Evolutionary conservation across 2,113 vertebrate genomes (phyloP), one percentile per base, ranked within the genome.

Genomic region (Aepyceros melampus): DNA sequence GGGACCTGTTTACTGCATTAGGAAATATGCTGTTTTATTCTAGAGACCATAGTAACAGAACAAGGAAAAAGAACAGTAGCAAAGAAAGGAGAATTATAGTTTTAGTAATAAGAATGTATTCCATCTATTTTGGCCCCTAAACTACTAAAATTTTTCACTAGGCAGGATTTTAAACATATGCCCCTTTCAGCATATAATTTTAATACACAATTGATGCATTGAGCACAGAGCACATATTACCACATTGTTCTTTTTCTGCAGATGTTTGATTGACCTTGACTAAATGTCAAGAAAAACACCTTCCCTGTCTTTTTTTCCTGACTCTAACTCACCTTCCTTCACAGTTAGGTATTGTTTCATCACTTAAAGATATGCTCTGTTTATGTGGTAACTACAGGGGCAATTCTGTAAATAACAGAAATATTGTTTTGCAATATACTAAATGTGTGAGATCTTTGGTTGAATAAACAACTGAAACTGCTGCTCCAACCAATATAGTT

Each of bases 251-350:
- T 98, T 95, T 96, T 95, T 98, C 62, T 90, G 84, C 29, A 97
- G 94, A 98, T 93, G 79, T 97, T 67, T 94, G 85, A 96, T 40
- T 98, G 97, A 98, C 98, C 98, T 98, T 89, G 17, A 98, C 93
- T 92, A 98, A 97, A 98, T 92, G 97, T 98, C 79, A 96, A 60
- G 78, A 96, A 93, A 97, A 97, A 94, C 12, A 96, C 33, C 53
- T 92, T 97, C 94, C n/a, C 53, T 96, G 60, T 94, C 76, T 85
- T 94, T 98, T 98, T 87, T 96, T 51, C n/a, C 7, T 31, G 58
- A 51, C 36, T 92, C 8, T 94, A 86, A 97, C 88, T 98, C 91
- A 94, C 85, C 16, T 91, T 91, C 53, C 55, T 86, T 94, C n/a
- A 64, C 86, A 97, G 86, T 86, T 97, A 97, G 91, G 36, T 87